Conservation (phyloP, 2,113 vertebrate genomes). For the Anas platyrhynchos region DNA sequence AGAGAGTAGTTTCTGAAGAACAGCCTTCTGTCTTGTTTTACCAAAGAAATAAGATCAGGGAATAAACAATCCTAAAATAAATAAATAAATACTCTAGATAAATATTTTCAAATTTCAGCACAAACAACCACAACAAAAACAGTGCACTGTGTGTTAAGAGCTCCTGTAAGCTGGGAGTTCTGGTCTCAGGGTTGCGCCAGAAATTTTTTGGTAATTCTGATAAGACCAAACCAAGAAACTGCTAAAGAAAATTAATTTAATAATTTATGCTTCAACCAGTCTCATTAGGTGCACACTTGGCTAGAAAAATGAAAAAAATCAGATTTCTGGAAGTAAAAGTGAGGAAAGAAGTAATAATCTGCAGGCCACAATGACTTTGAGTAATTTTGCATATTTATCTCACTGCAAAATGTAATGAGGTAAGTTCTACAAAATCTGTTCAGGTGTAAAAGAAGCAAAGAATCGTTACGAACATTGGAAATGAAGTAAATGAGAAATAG, state of each 20-base stretch:
- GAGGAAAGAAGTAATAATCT: not conserved
- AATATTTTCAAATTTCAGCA: not conserved
- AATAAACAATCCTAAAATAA: not conserved
- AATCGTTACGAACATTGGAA: not conserved
- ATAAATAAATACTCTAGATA: not conserved
- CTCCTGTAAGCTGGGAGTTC: not conserved
- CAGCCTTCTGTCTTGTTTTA: too few relatives aligned
- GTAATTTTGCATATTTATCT: not conserved
- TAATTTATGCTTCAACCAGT: not conserved
- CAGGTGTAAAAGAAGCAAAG: not conserved
- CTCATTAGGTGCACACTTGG: not conserved
- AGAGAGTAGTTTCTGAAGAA: not conserved
- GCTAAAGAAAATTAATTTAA: too few relatives aligned
- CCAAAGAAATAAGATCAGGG: not conserved
- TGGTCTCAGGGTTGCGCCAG: not conserved
- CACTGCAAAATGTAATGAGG: not conserved
- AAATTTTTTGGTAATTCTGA: not conserved
- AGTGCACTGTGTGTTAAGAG: not conserved
- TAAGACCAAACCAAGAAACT: not conserved
- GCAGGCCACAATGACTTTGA: not conserved
- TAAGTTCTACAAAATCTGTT: not conserved
- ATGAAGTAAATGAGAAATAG: not conserved
- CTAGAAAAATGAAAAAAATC: not conserved
- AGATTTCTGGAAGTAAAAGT: not conserved
- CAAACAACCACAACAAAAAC: not conserved